Base-by-base conservation (phyloP, 2,888 invertebrate species). In the Cryptosula pallasiana region DNA sequence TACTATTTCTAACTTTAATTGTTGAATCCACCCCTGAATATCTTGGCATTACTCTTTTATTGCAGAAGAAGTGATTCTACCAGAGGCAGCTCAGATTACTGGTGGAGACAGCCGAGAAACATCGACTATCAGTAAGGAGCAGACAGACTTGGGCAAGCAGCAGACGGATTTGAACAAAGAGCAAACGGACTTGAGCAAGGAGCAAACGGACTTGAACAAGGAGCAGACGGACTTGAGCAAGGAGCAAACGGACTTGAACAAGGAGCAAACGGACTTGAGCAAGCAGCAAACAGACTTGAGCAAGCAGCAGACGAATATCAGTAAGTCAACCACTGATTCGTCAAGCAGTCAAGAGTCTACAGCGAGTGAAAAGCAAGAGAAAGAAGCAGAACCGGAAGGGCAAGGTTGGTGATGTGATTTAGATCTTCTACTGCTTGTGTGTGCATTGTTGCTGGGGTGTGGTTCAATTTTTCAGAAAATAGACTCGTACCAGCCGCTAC, bases 31-130 rank as follows among this genome's bases (percentile, higher is more conserved):
- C 45, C 45, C 45, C 45, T 45, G 45, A 45, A 13, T 45, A 45
- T 5, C 45, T 45, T 13, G 5, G 9, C 45, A 45, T 45, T 45
- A 45, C 5, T 45, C 9, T 13, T 13, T 63, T 29, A 77, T 78
- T 36, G 72, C 77, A 54, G 80, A 80, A 74, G 77, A 75, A 54
- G 73, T 75, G 69, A 74, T 79, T 36, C 73, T 76, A 69, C 72
- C 76, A 63, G 75, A 75, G 2, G 74, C 55, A 13, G 76, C 77
- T 9, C 75, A 76, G 5, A 76, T 73, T 32, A 79, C 79, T 1
- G 80, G 63, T 5, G 63, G 27, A 34, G 63, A n/a, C 32, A 23
- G 32, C 35, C 32, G 54, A 32, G 55, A 36, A 34, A 1, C 23
- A 45, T 25, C 35, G 25, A 35, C 27, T n/a, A 1, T 71, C 20